These are phyloP conservation scores for Teleogryllus occipitalis DNA, from an alignment of 1,140 invertebrate species.

Conservation along the genomic window DNA sequence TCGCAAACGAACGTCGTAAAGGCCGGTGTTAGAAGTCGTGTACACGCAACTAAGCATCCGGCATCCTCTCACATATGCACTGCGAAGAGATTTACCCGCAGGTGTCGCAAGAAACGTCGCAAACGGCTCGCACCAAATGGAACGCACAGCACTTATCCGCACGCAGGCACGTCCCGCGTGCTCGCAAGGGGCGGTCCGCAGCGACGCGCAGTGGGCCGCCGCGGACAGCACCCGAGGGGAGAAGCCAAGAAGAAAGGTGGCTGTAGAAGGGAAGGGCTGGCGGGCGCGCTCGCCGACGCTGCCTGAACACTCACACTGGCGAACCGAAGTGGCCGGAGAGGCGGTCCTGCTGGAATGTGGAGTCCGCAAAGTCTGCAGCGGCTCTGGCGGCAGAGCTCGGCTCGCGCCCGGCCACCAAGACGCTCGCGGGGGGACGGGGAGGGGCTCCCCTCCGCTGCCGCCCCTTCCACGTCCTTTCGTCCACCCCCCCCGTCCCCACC, in stretches of 20 bases:
- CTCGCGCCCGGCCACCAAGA: not conserved
- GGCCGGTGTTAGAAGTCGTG: no score
- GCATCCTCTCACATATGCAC: no score
- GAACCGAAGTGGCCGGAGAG: not conserved
- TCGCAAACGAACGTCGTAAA: no score
- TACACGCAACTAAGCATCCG: no score
- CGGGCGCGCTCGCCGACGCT: no score
- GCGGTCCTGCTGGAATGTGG: not conserved
- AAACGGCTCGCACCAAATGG: not conserved
- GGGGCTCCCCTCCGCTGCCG: not conserved
- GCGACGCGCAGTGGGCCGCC: not conserved
- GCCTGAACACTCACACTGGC: not conserved
- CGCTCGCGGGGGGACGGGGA: not conserved
- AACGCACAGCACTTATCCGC: not conserved
- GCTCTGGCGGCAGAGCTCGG: not conserved
- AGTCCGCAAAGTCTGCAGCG: constrained; percentile 2
- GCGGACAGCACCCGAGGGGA: no score
- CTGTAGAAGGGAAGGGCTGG: no score
- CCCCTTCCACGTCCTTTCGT: not conserved
- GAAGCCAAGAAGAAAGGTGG: no score
- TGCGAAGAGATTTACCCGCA: no score
- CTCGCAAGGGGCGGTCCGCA: not conserved
- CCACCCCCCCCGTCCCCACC: no score
- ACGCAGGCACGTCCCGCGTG: not conserved
- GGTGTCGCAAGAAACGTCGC: no score